Conservation (phyloP, 2,113 vertebrate species). For the Seriola quinqueradiata region DNA sequence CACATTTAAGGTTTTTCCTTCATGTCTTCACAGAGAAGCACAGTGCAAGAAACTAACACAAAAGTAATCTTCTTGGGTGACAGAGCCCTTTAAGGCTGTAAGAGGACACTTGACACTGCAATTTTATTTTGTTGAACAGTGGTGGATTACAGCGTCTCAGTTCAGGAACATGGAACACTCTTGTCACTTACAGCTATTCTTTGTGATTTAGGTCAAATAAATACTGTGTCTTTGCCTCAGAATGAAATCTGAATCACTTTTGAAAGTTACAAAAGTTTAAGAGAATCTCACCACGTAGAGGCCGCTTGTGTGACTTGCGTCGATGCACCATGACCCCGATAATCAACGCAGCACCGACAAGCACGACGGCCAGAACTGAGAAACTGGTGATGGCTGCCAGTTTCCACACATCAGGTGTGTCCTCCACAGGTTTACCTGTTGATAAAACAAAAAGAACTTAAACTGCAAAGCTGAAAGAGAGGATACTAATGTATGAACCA, state of each 20-base stretch:
- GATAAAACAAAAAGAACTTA: neutral
- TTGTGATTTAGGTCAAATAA: neutral
- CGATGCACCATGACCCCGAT: conserved; percentile 85
- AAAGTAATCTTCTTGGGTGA: neutral
- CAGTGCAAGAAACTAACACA: neutral
- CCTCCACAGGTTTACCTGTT: conserved; percentile 69
- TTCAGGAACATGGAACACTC: neutral
- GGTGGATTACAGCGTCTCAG: neutral
- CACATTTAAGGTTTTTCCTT: neutral
- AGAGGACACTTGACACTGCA: neutral
- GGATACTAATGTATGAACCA: neutral
- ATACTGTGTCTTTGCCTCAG: neutral
- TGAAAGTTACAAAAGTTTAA: neutral
- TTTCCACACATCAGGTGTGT: conserved; percentile 80
- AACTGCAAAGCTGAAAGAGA: neutral
- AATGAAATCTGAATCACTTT: neutral
- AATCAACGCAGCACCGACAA: conserved; percentile 81
- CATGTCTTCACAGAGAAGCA: neutral
- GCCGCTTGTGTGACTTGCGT: conserved; percentile 78
- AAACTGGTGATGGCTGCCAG: conserved; percentile 86
- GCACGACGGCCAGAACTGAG: conserved; percentile 83
- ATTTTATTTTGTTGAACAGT: neutral
- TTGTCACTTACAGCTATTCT: neutral
- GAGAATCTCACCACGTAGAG: conserved; percentile 82
- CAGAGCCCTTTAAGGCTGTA: too few species aligned